Evolutionary conservation across 2,797 vertebrate species (phyloP), one percentile per base, ranked within the genome.

Genomic region (Trematomus bernacchii): DNA sequence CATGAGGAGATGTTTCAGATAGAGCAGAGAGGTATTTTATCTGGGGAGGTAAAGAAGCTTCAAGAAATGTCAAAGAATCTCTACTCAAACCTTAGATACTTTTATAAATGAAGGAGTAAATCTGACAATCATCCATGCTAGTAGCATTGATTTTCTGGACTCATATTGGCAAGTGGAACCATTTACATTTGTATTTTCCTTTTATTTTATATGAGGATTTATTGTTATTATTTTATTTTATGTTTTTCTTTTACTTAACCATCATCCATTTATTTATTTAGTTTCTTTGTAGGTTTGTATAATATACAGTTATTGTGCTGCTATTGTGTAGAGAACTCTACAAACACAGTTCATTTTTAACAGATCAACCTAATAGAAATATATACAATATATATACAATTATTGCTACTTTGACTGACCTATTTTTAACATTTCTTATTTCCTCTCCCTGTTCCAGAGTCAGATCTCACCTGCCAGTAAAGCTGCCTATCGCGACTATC

Each of bases 401-500:
- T 10, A 33, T 40, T 30, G 1, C 12, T 27, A 18, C 4, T 4
- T 33, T 19, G 4, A 7, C 46, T 77, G 59, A 46, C 7, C 11
- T 46, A 6, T 55, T 72, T 64, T 7, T 58, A 10, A 2, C n/a
- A 16, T 53, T 19, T 73, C 54, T 66, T 30, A 3, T 40, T 61
- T 10, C 14, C 15, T 82, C 12, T 50, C 47, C 11, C 68, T 73
- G 2, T 42, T 76, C 19, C 92, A 99, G 98, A 94, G 76, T 52
- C 97, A 98, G 92, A 90, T 99, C 50, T 95, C 96, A 0, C 94
- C 95, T 0, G 92, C 84, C 8, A 94, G 95, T 47, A 96, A 96
- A 30, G 83, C 87, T 0, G 91, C 97, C 0, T 99, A 97, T 85
- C 93, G 95, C 0, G 97, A 99, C n/a, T 96, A 96, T 69, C 93